Evolutionary conservation across 2,113 vertebrate genomes (phyloP).

Genomic region (Oryzias curvinotus): DNA sequence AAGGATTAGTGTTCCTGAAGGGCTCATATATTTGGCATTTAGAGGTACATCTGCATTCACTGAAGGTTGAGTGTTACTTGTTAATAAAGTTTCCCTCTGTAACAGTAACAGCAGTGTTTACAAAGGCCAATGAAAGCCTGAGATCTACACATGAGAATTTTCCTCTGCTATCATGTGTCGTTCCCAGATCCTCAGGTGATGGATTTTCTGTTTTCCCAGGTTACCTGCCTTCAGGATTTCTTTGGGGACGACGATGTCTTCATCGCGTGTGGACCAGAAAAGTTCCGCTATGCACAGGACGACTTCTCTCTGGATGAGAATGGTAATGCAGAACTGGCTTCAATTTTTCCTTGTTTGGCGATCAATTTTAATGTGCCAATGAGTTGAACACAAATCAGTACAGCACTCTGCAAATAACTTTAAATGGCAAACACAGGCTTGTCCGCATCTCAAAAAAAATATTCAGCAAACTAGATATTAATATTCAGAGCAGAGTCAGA

Average conservation of each 20-base stretch:
- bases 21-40: too few species aligned
- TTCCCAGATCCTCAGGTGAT: neutral
- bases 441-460: neutral
- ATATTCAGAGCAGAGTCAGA: constrained; percentile 8
- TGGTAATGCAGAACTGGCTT: constrained; percentile 72
- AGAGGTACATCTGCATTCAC: too few species aligned
- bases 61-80: too few species aligned
- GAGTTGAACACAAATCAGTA: neutral
- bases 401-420: neutral
- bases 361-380: too few species aligned
- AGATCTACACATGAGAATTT: too few species aligned
- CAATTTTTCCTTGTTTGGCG: neutral
- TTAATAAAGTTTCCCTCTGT: too few species aligned
- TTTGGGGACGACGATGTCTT: constrained; percentile 98
- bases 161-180: too few species aligned
- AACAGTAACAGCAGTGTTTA: too few species aligned
- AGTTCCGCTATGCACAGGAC: constrained; percentile 97
- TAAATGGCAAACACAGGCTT: too few species aligned
- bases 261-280: constrained; percentile 96
- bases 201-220: constrained; percentile 67
- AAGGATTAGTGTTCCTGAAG: too few species aligned
- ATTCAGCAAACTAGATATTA: neutral
- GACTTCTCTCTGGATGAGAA: constrained; percentile 98
- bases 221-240: constrained; percentile 99
- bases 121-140: too few species aligned